These are phyloP conservation scores for Pyrrhosoma nymphula DNA, from an alignment of 2,888 invertebrate species.

Conservation along the genomic window DNA sequence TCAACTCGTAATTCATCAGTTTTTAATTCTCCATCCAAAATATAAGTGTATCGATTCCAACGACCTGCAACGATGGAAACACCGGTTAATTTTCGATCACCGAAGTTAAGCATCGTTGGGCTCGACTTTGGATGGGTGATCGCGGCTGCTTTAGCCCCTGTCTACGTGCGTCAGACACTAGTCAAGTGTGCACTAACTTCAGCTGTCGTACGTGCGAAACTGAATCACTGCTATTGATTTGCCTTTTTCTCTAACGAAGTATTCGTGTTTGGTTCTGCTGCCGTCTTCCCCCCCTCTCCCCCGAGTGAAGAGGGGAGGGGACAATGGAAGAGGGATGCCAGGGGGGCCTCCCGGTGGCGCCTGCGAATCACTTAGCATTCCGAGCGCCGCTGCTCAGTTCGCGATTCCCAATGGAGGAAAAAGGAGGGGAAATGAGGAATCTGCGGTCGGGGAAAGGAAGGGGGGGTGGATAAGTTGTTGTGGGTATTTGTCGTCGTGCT, in stretches of 20 bases:
- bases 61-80: no score
- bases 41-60: no score
- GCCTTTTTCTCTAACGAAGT: not conserved
- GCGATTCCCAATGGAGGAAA: not conserved
- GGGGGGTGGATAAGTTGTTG: not conserved
- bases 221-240: no score
- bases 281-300: not conserved
- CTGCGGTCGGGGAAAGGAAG: not conserved
- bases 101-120: no score
- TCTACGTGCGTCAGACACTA: no score
- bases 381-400: not conserved
- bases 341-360: conserved; percentile 21
- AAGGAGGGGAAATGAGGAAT: not conserved
- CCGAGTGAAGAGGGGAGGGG: not conserved
- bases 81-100: no score
- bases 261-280: not conserved
- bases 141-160: no score
- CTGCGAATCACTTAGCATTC: conserved; percentile 27
- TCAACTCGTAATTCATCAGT: not conserved
- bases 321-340: not conserved
- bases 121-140: no score
- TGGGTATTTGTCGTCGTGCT: not conserved
- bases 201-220: no score
- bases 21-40: not conserved
- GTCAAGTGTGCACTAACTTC: no score